Evolutionary conservation across 35 echinoderm and acorn worm species (phyloP), one percentile per base, ranked within the genome.

Genomic region (Strongylocentrotus purpuratus): DNA sequence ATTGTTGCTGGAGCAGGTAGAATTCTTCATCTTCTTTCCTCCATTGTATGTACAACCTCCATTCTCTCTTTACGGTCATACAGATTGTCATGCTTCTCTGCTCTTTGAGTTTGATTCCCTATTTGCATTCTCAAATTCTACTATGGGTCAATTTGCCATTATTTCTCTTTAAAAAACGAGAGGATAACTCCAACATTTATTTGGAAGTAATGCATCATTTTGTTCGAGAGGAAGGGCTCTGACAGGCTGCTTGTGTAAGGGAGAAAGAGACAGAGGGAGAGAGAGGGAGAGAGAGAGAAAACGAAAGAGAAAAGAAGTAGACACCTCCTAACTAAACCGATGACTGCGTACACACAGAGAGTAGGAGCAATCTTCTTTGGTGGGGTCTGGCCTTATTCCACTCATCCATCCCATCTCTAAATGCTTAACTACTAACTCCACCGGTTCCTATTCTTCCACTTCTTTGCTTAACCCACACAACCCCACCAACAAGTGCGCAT

Each of bases 361-460:
- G 25, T 78, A 18, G 65, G 65, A 78, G 65, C 65, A 78, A 78
- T 78, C 65, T 78, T 78, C 65, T n/a, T 78, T 78, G 11, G 52
- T 41, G 65, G 65, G 20, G 65, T 78, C 28, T 28, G 65, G 20
- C 65, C 65, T 78, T 78, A 78, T 28, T 78, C 65, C 65, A 78
- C 65, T 78, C 65, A 78, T 78, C 65, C 65, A 78, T 78, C 65
- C 65, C 65, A 78, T 78, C 65, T 78, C 65, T 78, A n/a, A 78
- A 78, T 78, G 65, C 65, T 78, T 78, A 78, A 18, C 28, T 22
- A 78, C 65, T 78, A 78, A 78, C 65, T 78, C 65, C 65, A 78
- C 65, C 35, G 20, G 65, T 78, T 78, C 28, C 65, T 78, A 78
- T 78, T 78, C 65, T 78, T 78, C 65, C 65, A 22, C 65, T 78